These are phyloP conservation scores for Cephus cinctus DNA, from an alignment of 1,140 invertebrate species.

Conservation along the genomic window DNA sequence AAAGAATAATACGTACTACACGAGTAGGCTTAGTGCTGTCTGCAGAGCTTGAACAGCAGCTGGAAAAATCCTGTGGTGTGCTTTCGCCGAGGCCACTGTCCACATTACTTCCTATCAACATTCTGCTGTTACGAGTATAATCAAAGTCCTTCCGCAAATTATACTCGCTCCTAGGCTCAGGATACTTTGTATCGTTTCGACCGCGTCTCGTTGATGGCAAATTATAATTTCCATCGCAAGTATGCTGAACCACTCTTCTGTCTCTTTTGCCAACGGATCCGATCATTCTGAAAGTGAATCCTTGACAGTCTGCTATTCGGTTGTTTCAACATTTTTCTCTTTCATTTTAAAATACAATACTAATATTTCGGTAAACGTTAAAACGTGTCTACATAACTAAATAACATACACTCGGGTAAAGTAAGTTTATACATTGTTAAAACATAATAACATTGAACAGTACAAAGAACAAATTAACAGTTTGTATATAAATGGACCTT, in stretches of 20 bases:
- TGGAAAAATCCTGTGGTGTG: slow-evolving; percentile 55
- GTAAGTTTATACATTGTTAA: no score
- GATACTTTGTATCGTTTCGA: slow-evolving; percentile 40
- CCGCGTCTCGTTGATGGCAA: slow-evolving; percentile 38
- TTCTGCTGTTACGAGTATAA: slow-evolving; percentile 47
- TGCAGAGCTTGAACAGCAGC: slow-evolving; percentile 54
- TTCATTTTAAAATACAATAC: no score
- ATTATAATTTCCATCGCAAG: slow-evolving; percentile 49
- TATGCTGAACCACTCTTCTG: slow-evolving; percentile 44
- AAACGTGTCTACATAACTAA: no score
- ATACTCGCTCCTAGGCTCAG: slow-evolving; percentile 40
- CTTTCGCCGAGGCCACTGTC: slow-evolving; percentile 55
- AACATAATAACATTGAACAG: no score
- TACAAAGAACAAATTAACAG: no score
- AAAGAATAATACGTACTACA: slow-evolving; percentile 42
- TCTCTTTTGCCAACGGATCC: slow-evolving; percentile 52
- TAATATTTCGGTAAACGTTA: no score
- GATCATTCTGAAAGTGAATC: slow-evolving; percentile 55
- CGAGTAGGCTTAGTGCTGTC: slow-evolving; percentile 51
- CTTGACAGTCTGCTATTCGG: slow-evolving; percentile 45
- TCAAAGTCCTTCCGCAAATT: slow-evolving; percentile 47
- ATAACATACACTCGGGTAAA: no score
- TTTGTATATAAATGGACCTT: no score
- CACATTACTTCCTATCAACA: slow-evolving; percentile 48
- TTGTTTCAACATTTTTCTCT: no score